phyloP scores from a whole-genome alignment of 1,140 invertebrate species.

The Limonius californicus region DNA sequence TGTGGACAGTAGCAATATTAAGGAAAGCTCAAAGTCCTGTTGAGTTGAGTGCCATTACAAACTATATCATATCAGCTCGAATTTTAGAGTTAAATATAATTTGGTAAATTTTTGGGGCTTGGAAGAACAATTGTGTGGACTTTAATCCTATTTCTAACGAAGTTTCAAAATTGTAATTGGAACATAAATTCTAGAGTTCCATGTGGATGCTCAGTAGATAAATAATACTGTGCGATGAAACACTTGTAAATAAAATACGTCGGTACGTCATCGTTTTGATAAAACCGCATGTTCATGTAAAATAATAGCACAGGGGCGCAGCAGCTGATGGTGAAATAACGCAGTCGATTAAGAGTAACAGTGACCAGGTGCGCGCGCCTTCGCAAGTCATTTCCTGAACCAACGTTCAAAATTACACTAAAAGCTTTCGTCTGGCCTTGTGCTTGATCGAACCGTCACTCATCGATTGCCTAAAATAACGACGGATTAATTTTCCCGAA shows the following conservation, averaged over 20 bases:
- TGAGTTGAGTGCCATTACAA: too few relatives aligned
- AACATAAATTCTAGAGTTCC: too few relatives aligned
- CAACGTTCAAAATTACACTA: constrained; percentile 19
- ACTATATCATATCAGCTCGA: too few relatives aligned
- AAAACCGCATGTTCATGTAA: constrained; percentile 26
- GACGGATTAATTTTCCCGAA: not conserved
- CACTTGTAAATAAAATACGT: not conserved
- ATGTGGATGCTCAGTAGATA: too few relatives aligned
- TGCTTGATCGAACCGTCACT: constrained; percentile 24
- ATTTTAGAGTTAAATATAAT: too few relatives aligned
- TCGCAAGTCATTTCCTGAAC: constrained; percentile 30
- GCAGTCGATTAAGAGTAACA: constrained; percentile 17
- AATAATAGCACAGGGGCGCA: constrained; percentile 23
- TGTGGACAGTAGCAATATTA: too few relatives aligned
- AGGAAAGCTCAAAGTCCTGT: too few relatives aligned
- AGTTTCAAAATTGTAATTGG: too few relatives aligned
- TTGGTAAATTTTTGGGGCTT: too few relatives aligned
- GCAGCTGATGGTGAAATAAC: constrained; percentile 19
- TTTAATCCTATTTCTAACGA: too few relatives aligned
- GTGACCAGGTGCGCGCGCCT: constrained; percentile 23
- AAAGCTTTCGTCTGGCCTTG: constrained; percentile 16
- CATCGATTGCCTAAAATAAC: constrained; percentile 21
- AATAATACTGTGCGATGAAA: not conserved
- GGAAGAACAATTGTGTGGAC: too few relatives aligned
- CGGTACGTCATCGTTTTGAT: constrained; percentile 2